Conservation (phyloP, 2,888 invertebrate species). For the Caenorhabditis sp. region DNA sequence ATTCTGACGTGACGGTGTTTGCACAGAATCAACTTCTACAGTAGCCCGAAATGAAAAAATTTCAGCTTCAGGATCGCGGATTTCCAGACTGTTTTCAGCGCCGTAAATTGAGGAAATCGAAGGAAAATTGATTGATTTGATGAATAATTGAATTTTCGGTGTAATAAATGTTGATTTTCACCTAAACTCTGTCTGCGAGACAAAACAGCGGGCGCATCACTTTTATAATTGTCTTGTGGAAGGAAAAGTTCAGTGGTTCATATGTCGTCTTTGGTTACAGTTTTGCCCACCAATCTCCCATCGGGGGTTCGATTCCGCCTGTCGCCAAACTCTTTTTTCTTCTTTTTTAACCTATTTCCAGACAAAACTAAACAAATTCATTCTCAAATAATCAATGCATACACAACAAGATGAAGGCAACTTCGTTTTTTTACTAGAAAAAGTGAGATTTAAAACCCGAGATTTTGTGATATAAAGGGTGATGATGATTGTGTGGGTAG, state of each 20-base stretch:
- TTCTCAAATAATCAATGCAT: background rate
- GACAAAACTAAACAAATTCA: background rate
- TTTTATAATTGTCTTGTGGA: background rate
- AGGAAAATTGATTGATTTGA: background rate
- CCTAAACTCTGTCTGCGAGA: background rate
- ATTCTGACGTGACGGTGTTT: constrained; percentile 13
- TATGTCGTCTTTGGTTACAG: background rate
- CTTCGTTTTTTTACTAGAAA: background rate
- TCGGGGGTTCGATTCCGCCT: background rate
- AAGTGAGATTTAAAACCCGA: background rate
- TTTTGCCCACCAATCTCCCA: background rate
- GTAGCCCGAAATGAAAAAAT: constrained; percentile 8
- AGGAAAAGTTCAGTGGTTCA: background rate
- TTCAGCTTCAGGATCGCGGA: constrained; percentile 43
- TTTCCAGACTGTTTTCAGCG: constrained; percentile 46
- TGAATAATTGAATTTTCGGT: background rate
- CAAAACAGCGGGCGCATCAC: background rate
- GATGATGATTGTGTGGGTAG: background rate
- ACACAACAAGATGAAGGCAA: background rate
- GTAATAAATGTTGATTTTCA: background rate
- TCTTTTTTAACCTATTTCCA: background rate
- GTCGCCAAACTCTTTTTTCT: background rate
- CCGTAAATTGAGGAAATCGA: constrained; percentile 9
- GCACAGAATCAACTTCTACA: constrained; percentile 13
- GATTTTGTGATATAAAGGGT: background rate